Base-by-base conservation (phyloP, 2,113 vertebrate genomes). In the Halcyon senegalensis region DNA sequence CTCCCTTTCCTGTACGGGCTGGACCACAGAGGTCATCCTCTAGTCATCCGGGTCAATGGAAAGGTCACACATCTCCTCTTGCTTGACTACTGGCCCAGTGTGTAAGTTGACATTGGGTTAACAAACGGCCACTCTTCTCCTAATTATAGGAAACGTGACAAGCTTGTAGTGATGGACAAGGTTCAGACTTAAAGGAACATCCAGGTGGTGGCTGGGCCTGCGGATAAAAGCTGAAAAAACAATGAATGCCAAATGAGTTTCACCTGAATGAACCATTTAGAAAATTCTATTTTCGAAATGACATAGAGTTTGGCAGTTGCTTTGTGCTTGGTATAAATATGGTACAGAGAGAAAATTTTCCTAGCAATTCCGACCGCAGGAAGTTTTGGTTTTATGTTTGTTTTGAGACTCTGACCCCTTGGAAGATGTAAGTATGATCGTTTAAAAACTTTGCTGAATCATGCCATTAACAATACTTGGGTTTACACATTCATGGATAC, bases 41-140 rank as follows among this genome's bases (percentile, higher is more conserved):
- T 89, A 30, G 48, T 93, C 89, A 79, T 77, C 95, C 72, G 78
- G 97, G 96, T 97, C 97, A 98, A 50, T 25, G 60, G 55, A 93
- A 89, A 75, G 97, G 96, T 96, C 97, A 86, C 67, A 50, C 9
- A 30, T 92, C 88, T 91, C 69, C 87, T 92, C 86, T 84, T 94
- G 83, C 81, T 95, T 97, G 93, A 86, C 93, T 97, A 35, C 91
- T 93, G 90, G 84, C 56, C 93, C 85, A 56, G 59, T 93, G 77
- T 90, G 41, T 79, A 83, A 89, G 43, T 83, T 96, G 87, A 78
- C 76, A 50, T 83, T 82, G 84, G 83, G 50, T 89, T 97, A 97
- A 96, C 93, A 97, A 97, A 89, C 11, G 31, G 63, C 70, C 28
- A 62, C 89, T 98, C 89, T 97, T 94, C 68, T 93, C 78, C 78